Base-by-base conservation (phyloP, 2,888 invertebrate species). In the Pollenia angustigena region DNA sequence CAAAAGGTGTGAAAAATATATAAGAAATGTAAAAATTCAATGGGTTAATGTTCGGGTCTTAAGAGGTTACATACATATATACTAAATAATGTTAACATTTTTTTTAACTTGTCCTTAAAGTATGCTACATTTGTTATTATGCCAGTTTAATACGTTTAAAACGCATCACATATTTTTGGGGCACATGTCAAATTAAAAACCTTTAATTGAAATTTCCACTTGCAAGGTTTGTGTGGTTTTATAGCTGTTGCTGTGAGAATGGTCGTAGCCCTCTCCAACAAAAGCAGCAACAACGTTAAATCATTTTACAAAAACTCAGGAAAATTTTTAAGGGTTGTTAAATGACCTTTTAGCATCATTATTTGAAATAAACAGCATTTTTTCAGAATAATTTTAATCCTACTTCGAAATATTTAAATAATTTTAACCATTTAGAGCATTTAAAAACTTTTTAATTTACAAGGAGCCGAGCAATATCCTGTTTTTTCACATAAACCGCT, bases 161-260 rank as follows among this genome's bases (percentile, higher is more conserved):
- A 18, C 11, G 10, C 23, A 2, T 58, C 16, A 52, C n/a, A 48
- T 44, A 40, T 52, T 50, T 46, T 16, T 32, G 46, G 16, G 40
- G 23, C 9, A 44, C 60, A 60, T 62, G n/a, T 52, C 42, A 52
- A 62, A 48, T 62, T 52, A 12, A 71, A 62, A 32, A 62, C 6
- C 3, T 54, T 54, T 80, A 46, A 72, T 62, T 80, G 52, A 62
- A 72, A 80, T 64, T 80, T 71, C 32, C 44, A 54, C 44, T 71
- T 8, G 23, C 46, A 12, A 48, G 54, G 60, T 66, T 76, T 66
- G 54, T 56, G 32, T 56, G 64, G 54, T 66, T 66, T 76, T 44
- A 52, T 18, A 42, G 18, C 16, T 14, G 10, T 42, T 46, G 6
- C 40, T 16, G 40, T 10, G 32, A 6, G 32, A 6, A 11, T 3